Conservation (phyloP, 2,113 vertebrate species). For the Sylvia atricapilla region DNA sequence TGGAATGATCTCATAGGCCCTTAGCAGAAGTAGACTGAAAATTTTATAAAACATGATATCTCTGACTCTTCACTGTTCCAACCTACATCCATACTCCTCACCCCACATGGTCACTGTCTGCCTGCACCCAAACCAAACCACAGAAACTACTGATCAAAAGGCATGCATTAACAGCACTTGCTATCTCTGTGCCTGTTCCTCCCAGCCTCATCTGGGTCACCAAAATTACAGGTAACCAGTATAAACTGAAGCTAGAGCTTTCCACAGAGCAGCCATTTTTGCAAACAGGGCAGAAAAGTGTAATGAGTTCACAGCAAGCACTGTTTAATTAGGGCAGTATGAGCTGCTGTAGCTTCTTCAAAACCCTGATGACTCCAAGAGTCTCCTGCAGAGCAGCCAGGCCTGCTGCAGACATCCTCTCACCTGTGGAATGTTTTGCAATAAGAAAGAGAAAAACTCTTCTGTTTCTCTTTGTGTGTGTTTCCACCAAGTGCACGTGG, state of each 20-base stretch:
- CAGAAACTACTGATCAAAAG: neutral
- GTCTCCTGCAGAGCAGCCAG: neutral
- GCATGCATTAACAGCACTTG: neutral
- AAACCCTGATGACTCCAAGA: accelerated
- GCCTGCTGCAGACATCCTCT: neutral
- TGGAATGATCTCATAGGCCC: neutral
- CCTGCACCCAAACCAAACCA: neutral
- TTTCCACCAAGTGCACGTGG: neutral
- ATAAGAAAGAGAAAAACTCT: neutral
- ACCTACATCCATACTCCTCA: neutral
- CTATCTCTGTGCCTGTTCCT: neutral
- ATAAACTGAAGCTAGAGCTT: neutral
- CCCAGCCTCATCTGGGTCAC: neutral
- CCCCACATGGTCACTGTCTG: neutral
- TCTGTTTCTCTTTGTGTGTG: neutral
- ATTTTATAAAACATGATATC: neutral
- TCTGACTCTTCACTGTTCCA: neutral
- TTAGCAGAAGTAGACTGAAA: neutral
- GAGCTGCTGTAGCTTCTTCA: neutral
- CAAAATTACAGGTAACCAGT: neutral
- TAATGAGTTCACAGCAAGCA: neutral
- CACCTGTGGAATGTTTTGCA: neutral
- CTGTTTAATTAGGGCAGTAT: neutral
- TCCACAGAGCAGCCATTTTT: neutral
- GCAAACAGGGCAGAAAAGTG: neutral